These are phyloP conservation scores for Phrixothrix hirtus DNA, from an alignment of 2,888 invertebrate species.

Conservation along the genomic window DNA sequence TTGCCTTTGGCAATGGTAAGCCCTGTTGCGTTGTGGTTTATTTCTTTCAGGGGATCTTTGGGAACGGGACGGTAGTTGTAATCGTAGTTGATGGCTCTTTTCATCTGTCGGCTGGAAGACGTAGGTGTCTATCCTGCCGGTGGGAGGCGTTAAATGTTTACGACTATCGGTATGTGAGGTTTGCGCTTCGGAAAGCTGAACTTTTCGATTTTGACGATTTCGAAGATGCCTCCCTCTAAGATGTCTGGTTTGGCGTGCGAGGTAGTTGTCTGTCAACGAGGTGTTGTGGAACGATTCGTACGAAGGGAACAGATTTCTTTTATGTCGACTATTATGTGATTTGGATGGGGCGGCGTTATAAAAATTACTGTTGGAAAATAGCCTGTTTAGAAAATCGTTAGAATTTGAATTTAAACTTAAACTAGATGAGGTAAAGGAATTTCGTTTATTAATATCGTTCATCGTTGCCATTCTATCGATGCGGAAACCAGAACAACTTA, in stretches of 20 bases:
- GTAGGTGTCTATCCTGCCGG: slow-evolving; percentile 29
- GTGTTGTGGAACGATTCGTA: slow-evolving; percentile 18
- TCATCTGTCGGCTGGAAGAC: slow-evolving; percentile 22
- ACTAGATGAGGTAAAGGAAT: slow-evolving; percentile 43
- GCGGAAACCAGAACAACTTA: slow-evolving; percentile 57
- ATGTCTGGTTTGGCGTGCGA: slow-evolving; percentile 29
- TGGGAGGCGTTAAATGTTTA: slow-evolving; percentile 20
- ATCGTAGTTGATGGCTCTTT: slow-evolving; percentile 12
- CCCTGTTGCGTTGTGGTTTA: slow-evolving; percentile 28
- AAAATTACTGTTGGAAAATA: slow-evolving; percentile 27
- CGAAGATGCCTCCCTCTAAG: slow-evolving; percentile 20
- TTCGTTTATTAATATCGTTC: slow-evolving; percentile 49
- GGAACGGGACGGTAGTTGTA: slow-evolving; percentile 25
- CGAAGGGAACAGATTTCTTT: slow-evolving; percentile 15
- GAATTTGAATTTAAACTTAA: slow-evolving; percentile 39
- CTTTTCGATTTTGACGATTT: slow-evolving; percentile 12
- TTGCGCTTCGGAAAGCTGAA: slow-evolving; percentile 23
- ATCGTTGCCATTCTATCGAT: slow-evolving; percentile 53
- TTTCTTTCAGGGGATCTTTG: slow-evolving; percentile 39
- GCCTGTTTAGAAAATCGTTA: slow-evolving; percentile 37
- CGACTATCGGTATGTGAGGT: slow-evolving; percentile 29
- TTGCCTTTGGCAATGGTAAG: slow-evolving; percentile 62
- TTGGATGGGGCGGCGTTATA: slow-evolving; percentile 4
- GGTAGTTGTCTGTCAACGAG: slow-evolving; percentile 19
- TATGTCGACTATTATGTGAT: slow-evolving; percentile 12